These are phyloP conservation scores for Montipora cactus DNA, from an alignment of 64 coral and sea anemone species.

Conservation along the genomic window DNA sequence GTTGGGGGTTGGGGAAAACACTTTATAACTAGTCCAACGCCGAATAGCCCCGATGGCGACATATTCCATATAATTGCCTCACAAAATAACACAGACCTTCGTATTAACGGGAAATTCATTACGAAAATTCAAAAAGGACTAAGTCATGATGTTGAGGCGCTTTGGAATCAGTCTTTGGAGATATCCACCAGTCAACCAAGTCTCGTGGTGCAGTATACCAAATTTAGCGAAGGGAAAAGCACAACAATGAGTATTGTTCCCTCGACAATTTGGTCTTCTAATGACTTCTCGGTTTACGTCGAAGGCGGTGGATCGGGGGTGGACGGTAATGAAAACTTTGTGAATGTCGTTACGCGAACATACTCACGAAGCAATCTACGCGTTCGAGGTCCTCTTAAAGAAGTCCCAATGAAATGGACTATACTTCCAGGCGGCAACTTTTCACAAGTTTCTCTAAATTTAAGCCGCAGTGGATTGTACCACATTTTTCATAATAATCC, in stretches of 20 bases:
- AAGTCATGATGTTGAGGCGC: neutral
- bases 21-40: constrained; percentile 79
- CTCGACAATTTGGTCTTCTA: constrained; percentile 57
- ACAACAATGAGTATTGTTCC: constrained; percentile 81
- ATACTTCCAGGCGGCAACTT: neutral
- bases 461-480: neutral
- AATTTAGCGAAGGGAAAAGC: neutral
- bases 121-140: constrained; percentile 28
- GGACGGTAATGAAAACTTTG: neutral
- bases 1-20: constrained; percentile 60
- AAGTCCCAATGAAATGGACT: neutral
- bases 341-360: constrained; percentile 49
- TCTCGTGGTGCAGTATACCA: constrained; percentile 84
- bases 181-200: constrained; percentile 65
- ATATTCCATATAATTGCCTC: constrained; percentile 76
- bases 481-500: constrained; percentile 16
- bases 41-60: constrained; percentile 26
- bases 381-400: neutral
- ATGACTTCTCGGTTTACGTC: constrained; percentile 57
- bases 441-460: neutral
- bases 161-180: constrained; percentile 10
- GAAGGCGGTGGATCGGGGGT: neutral
- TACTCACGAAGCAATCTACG: neutral
- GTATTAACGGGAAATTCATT: constrained; percentile 14
- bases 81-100: constrained; percentile 40